Percentiles rank a stretch among this genome's conserved stretches.
phyloP scores from a whole-genome alignment of 2,888 invertebrate genomes.

The Dryobotodes eremita region DNA sequence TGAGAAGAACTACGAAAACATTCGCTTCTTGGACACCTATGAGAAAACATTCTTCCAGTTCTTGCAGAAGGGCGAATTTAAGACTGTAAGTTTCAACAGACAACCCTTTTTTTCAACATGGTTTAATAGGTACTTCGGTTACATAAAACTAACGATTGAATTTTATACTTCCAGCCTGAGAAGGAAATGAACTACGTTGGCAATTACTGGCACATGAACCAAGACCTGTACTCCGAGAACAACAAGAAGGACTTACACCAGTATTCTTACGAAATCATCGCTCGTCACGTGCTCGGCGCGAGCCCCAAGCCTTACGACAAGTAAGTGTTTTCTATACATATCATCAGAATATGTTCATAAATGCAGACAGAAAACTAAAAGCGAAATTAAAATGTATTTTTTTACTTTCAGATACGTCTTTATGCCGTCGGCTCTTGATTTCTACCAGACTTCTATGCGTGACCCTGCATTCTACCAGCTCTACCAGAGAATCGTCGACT shows the following conservation, averaged over 20 bases:
- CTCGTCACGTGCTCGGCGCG: slow-evolving; percentile 85
- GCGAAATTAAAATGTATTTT: neutral
- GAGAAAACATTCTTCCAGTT: slow-evolving; percentile 90
- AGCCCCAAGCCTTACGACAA: slow-evolving; percentile 74
- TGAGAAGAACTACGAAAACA: slow-evolving; percentile 86
- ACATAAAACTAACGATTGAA: neutral
- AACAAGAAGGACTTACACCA: slow-evolving; percentile 76
- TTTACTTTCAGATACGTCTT: slow-evolving; percentile 79
- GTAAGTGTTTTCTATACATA: slow-evolving; percentile 67
- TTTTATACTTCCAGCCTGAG: slow-evolving; percentile 74
- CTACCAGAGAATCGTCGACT: slow-evolving; percentile 91
- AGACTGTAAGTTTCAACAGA: slow-evolving; percentile 84
- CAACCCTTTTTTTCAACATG: neutral
- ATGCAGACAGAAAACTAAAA: neutral
- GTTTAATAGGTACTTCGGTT: neutral
- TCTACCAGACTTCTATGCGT: slow-evolving; percentile 92
- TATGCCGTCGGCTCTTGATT: slow-evolving; percentile 91
- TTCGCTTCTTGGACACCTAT: slow-evolving; percentile 91
- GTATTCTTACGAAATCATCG: slow-evolving; percentile 91
- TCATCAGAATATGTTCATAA: neutral
- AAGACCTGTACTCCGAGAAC: slow-evolving; percentile 83
- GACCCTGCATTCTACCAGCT: slow-evolving; percentile 94
- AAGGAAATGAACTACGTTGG: slow-evolving; percentile 89
- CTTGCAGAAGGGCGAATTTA: slow-evolving; percentile 89
- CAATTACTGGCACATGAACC: slow-evolving; percentile 91